phyloP scores from a whole-genome alignment of 2,888 invertebrate species.

The Bombylius major region DNA sequence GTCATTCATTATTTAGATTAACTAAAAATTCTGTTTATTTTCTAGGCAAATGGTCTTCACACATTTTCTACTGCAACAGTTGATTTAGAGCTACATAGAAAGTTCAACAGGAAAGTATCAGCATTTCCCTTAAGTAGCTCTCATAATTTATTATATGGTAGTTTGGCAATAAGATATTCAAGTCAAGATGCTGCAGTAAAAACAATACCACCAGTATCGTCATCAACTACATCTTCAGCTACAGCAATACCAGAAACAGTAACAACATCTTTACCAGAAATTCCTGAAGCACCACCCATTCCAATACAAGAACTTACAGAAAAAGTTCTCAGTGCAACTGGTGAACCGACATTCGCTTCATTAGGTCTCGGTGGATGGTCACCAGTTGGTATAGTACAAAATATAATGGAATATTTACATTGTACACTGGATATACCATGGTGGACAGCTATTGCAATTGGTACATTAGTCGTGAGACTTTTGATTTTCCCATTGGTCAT shows the following conservation, averaged over 20 bases:
- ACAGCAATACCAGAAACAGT: not conserved
- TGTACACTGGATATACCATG: constrained; percentile 73
- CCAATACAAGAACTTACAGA: constrained; percentile 16
- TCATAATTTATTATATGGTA: not conserved
- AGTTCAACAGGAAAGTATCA: too few relatives aligned
- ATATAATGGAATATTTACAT: constrained; percentile 71
- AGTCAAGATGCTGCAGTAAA: constrained; percentile 4
- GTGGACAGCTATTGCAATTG: constrained; percentile 79
- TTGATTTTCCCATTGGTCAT: constrained; percentile 78
- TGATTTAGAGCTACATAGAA: too few relatives aligned
- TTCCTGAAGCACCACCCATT: constrained; percentile 26
- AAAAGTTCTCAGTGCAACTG: constrained; percentile 25
- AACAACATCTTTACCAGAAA: constrained; percentile 19
- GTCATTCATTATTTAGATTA: too few relatives aligned
- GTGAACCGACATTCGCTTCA: constrained; percentile 67
- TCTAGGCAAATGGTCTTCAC: too few relatives aligned
- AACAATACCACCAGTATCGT: not conserved
- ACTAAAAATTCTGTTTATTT: too few relatives aligned
- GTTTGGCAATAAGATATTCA: constrained; percentile 4
- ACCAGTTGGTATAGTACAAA: constrained; percentile 73
- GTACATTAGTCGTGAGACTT: constrained; percentile 64
- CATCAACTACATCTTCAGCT: not conserved
- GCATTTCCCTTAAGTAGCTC: too few relatives aligned
- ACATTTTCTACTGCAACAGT: too few relatives aligned
- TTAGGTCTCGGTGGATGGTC: constrained; percentile 73